Conservation (phyloP, 1,140 invertebrate species). For the Helicoverpa zea region DNA sequence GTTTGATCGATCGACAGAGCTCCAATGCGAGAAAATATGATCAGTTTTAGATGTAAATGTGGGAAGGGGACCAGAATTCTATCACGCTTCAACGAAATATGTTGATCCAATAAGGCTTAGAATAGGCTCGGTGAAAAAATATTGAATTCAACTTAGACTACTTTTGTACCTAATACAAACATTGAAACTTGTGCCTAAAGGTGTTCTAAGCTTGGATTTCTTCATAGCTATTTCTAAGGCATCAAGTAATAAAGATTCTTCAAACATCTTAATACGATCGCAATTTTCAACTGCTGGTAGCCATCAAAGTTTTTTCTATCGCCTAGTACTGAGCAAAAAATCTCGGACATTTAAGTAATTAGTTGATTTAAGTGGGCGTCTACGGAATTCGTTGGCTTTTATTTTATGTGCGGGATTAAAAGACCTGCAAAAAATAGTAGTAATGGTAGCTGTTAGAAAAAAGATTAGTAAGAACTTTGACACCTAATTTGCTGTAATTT, state of each 20-base stretch:
- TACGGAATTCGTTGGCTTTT: background rate
- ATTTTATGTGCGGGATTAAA: background rate
- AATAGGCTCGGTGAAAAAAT: background rate
- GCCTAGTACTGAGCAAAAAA: background rate
- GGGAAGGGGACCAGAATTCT: background rate
- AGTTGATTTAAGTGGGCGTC: slow-evolving; percentile 4
- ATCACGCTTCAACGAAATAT: background rate
- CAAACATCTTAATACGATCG: background rate
- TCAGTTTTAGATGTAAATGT: background rate
- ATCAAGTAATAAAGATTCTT: background rate
- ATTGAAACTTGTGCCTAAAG: too few relatives aligned
- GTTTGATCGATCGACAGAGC: slow-evolving; percentile 25
- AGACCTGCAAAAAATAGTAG: background rate
- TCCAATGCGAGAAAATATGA: background rate
- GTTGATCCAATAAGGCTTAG: background rate
- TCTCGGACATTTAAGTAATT: background rate
- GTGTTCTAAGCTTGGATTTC: too few relatives aligned
- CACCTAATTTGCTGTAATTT: background rate
- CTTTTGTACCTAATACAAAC: too few relatives aligned
- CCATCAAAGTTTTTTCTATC: background rate
- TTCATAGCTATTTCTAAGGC: background rate
- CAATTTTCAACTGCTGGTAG: background rate
- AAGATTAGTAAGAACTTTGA: background rate
- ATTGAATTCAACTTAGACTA: too few relatives aligned
- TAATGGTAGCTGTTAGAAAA: background rate